A percentile compares a stretch with the other conserved stretches of the same genome.
phyloP scores from a whole-genome alignment of 2,888 invertebrate species.

The Empis stercorea region DNA sequence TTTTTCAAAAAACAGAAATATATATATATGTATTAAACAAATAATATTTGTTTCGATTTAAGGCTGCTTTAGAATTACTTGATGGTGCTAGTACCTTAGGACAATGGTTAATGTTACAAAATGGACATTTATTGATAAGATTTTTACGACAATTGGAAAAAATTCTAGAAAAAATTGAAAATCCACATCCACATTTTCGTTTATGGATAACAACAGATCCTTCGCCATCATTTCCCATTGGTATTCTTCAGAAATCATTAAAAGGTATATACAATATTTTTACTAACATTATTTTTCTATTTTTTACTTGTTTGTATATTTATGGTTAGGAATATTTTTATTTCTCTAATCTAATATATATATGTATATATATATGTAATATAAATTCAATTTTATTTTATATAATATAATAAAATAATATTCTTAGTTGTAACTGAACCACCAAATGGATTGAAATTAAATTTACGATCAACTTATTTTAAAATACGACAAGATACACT shows the following conservation, averaged over 20 bases:
- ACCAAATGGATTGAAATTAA: slow-evolving; percentile 79
- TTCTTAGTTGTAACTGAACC: slow-evolving; percentile 78
- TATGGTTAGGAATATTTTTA: no score
- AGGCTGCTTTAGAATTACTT: slow-evolving; percentile 57
- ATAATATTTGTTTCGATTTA: no score
- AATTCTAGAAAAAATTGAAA: slow-evolving; percentile 60
- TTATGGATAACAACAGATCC: slow-evolving; percentile 90
- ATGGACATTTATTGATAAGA: slow-evolving; percentile 72
- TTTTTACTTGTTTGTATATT: not conserved
- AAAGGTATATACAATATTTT: slow-evolving; percentile 44
- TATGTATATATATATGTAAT: no score
- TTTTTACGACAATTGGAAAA: slow-evolving; percentile 76
- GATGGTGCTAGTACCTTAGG: slow-evolving; percentile 61
- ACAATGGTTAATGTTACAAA: slow-evolving; percentile 86
- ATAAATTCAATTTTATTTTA: not conserved
- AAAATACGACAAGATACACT: slow-evolving; percentile 66
- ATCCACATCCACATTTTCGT: slow-evolving; percentile 81
- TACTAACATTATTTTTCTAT: not conserved
- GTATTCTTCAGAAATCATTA: slow-evolving; percentile 70
- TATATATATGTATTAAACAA: not conserved
- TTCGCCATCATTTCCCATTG: slow-evolving; percentile 75
- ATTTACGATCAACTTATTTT: slow-evolving; percentile 76
- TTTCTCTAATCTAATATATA: no score
- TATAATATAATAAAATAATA: not conserved
- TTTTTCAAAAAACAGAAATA: not conserved